Base-by-base conservation (phyloP, 2,888 invertebrate species). In the Xylocampa areola region DNA sequence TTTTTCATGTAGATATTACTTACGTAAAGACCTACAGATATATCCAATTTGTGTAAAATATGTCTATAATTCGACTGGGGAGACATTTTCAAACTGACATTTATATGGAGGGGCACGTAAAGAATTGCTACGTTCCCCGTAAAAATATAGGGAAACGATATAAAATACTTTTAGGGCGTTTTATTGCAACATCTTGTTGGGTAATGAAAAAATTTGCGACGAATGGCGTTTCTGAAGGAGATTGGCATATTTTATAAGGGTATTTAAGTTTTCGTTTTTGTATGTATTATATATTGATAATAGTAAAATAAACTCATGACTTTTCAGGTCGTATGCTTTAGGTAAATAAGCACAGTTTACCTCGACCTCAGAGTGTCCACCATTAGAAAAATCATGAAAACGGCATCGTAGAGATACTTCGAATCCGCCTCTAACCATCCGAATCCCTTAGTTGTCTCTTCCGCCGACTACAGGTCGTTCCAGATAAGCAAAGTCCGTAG, bases 1-100 rank as follows among this genome's bases (percentile, higher is more conserved):
- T n/a, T n/a, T n/a, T n/a, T n/a, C n/a, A n/a, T n/a, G n/a, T n/a
- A n/a, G n/a, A n/a, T n/a, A n/a, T n/a, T n/a, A n/a, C n/a, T n/a
- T n/a, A 47, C 29, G 4, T 25, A 37, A 47, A 32, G 5, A 52
- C 33, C 44, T 29, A 68, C 68, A 59, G 48, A 49, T 30, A 17
- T 36, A 40, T 35, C 33, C 73, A 64, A 59, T 63, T 70, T 55
- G 33, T 21, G 23, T 51, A 50, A 72, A 63, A 68, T 68, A 59
- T 43, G 50, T 41, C 35, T 32, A 27, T 48, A 45, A 11, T 39
- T 41, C 1, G 6, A 17, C 10, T 10, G 13, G 17, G 7, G 39
- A 10, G 11, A 47, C 35, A 43, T 49, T 33, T 7, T 4, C 10
- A 6, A 57, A 58, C 33, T 64, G 69, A 68, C 65, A 25, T 68